Evolutionary conservation across 1,140 invertebrate genomes (phyloP), one percentile per base, ranked within the genome.

Genomic region (Drosophila burlai): DNA sequence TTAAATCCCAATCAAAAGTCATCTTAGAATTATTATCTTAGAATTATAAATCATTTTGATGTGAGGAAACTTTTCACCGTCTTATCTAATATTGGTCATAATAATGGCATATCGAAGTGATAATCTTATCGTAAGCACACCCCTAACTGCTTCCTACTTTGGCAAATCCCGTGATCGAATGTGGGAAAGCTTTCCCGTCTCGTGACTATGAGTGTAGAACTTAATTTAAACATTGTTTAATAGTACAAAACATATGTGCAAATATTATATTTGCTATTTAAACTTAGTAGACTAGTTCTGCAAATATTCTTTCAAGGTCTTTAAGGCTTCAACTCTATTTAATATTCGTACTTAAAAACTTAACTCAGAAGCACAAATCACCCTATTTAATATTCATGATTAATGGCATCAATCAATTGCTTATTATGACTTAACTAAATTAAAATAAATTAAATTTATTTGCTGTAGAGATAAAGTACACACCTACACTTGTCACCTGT

Each of bases 11-110:
- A 29, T 29, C 29, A 29, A 29, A 29, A 8, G 7, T 6, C 29
- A 29, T 29, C 29, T 29, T 29, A 26, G 0, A 29, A 29, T 6
- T 9, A 38, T 38, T 3, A 10, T 34, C 31, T 4, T 3, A 15
- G 0, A 24, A 1, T 16, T 26, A 24, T 55, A 26, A 38, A 15
- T 63, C 8, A 10, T 8, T 61, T 61, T n/a, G 8, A 7, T 31
- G 1, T 11, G 24, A 34, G 18, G 15, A 42, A 42, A 40, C 16
- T 31, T 60, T 21, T 24, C 3, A 16, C 15, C 26, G 5, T 31
- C 4, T 34, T 65, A 65, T 65, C 57, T 62, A 10, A n/a, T 34
- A 65, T 65, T 62, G 63, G 40, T n/a, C 58, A 65, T 63, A 45
- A 45, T 15, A 36, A 11, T 24, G 21, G 13, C 40, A 31, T 34